Evolutionary conservation across 1,140 invertebrate genomes (phyloP).

Genomic region (Phenacoccus solenopsis): DNA sequence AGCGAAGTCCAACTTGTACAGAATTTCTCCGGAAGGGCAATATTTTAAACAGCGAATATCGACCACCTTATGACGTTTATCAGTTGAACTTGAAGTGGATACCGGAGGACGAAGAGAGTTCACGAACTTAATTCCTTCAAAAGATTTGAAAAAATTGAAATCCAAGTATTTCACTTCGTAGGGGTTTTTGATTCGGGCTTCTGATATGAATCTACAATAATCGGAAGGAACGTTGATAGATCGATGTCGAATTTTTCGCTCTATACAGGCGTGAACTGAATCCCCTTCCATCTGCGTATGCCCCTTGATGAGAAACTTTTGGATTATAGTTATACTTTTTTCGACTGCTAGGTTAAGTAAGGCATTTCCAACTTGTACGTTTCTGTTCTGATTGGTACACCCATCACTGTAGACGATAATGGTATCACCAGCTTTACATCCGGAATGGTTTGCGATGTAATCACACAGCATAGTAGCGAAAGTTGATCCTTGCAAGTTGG

Average conservation of each 20-base stretch:
- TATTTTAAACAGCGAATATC: conserved; percentile 25
- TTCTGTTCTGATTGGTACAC: conserved; percentile 32
- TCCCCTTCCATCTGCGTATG: conserved; percentile 23
- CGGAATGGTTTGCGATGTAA: background rate
- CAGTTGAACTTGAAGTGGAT: background rate
- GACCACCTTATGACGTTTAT: conserved; percentile 20
- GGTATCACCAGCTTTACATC: background rate
- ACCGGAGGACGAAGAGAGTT: conserved; percentile 20
- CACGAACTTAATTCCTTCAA: background rate
- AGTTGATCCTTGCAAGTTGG: background rate
- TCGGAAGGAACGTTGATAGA: conserved; percentile 24
- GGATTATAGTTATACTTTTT: conserved; percentile 21
- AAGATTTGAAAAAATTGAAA: conserved; percentile 21
- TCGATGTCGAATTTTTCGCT: conserved; percentile 17
- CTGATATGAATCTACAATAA: conserved; percentile 20
- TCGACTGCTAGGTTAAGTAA: conserved; percentile 22
- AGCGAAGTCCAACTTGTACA: conserved; percentile 24
- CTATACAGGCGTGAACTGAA: conserved; percentile 21
- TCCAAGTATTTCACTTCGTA: conserved; percentile 19
- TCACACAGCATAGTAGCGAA: background rate
- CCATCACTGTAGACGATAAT: conserved; percentile 29
- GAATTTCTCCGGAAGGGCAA: conserved; percentile 22
- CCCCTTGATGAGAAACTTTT: conserved; percentile 21
- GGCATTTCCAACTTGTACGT: conserved; percentile 29
- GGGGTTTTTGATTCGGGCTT: conserved; percentile 14